Percentiles rank a stretch among this genome's conserved stretches.
These are phyloP conservation scores for Dascyllus trimaculatus DNA, from an alignment of 2,113 vertebrate genomes.

Conservation along the genomic window DNA sequence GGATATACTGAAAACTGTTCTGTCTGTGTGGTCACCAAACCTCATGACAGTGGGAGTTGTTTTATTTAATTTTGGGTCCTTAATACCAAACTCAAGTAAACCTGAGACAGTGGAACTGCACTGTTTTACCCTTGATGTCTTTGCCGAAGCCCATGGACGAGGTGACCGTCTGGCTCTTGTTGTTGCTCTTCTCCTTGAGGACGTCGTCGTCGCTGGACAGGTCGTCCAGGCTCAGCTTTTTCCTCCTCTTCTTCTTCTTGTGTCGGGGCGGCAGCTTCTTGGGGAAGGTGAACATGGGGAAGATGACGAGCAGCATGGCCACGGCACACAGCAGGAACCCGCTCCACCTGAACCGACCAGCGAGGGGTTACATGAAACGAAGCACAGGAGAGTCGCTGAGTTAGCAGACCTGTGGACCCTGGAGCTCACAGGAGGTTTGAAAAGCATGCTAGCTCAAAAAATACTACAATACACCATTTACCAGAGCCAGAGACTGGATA, in stretches of 20 bases:
- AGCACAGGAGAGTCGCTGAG: too few species aligned
- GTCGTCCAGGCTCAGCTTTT: constrained; percentile 87
- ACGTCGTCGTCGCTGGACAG: constrained; percentile 92
- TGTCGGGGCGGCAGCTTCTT: constrained; percentile 98
- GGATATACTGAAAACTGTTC: too few species aligned
- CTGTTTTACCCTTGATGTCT: constrained; percentile 90
- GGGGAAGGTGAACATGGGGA: constrained; percentile 99
- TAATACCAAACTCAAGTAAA: too few species aligned
- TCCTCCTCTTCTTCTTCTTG: constrained; percentile 95
- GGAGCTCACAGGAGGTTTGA: too few species aligned
- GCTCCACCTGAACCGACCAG: constrained; percentile 89
- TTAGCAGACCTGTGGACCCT: too few species aligned
- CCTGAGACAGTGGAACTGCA: too few species aligned
- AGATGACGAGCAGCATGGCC: constrained; percentile 98
- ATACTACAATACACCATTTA: too few species aligned
- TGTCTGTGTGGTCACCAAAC: too few species aligned
- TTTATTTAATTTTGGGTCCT: not conserved
- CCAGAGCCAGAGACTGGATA: too few species aligned
- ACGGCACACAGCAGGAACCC: constrained; percentile 97
- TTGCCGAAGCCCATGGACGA: constrained; percentile 96
- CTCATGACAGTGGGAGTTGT: too few species aligned
- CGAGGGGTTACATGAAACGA: not conserved
- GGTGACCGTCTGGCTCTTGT: constrained; percentile 86
- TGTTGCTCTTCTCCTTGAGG: constrained; percentile 92
- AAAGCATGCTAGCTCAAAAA: too few species aligned